Conservation (phyloP, 1,140 invertebrate genomes). For the Probaryconus sp. region DNA sequence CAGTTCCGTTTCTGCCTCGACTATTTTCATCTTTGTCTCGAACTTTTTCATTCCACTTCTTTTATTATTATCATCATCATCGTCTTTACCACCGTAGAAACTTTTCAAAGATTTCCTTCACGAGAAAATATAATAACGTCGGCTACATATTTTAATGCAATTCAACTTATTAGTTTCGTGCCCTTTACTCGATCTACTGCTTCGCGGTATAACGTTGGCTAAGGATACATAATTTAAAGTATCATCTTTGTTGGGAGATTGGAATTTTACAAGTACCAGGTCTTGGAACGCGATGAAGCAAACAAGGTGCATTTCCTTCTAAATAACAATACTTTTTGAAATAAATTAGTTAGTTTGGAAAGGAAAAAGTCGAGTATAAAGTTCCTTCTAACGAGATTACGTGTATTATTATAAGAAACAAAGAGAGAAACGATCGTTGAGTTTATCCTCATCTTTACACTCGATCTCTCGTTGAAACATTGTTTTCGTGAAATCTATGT, state of each 20-base stretch:
- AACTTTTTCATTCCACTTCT: no score
- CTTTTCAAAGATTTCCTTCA: neutral
- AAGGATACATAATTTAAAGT: no score
- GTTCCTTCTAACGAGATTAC: slow-evolving; percentile 37
- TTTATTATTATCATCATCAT: no score
- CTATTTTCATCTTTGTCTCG: no score
- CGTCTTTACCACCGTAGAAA: no score
- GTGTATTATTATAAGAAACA: slow-evolving; percentile 15
- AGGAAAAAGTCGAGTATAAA: slow-evolving; percentile 23
- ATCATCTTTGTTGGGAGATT: no score
- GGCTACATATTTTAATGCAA: no score
- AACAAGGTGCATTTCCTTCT: slow-evolving; percentile 7
- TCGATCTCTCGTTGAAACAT: slow-evolving; percentile 3
- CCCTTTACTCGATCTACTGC: neutral
- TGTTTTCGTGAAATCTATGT: slow-evolving; percentile 1
- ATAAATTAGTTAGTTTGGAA: slow-evolving; percentile 26
- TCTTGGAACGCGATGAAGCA: no score
- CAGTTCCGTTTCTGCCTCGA: neutral
- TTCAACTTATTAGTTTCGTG: slow-evolving; percentile 6
- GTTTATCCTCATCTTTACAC: neutral
- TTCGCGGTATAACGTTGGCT: no score
- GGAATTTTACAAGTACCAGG: no score
- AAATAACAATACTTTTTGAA: slow-evolving; percentile 22
- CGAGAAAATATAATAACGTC: neutral
- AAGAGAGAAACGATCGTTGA: neutral